Conservation (phyloP, 2,797 vertebrate species). For the Phataginus tetradactyla region DNA sequence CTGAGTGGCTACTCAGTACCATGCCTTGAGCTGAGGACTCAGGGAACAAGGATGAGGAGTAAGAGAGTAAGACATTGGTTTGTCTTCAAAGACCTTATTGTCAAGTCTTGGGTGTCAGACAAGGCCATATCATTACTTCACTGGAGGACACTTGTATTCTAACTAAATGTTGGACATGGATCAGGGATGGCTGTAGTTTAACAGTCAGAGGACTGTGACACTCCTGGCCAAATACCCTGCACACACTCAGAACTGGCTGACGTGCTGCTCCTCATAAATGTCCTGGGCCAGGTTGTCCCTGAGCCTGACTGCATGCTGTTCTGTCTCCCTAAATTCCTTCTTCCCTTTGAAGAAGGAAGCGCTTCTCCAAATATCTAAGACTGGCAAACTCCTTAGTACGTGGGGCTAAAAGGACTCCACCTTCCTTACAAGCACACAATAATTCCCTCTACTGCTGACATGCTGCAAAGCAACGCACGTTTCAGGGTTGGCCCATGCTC, state of each 20-base stretch:
- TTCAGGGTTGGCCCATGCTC: not conserved
- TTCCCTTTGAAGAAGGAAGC: not conserved
- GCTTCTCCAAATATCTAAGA: not conserved
- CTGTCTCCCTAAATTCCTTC: not conserved
- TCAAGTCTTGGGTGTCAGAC: not conserved
- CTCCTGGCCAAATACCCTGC: not conserved
- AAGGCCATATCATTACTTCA: not conserved
- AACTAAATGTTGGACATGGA: not conserved
- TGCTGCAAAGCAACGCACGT: not conserved
- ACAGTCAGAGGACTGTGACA: not conserved
- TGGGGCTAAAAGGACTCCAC: not conserved
- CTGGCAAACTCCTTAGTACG: not conserved
- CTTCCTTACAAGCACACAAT: not conserved
- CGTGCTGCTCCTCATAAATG: not conserved
- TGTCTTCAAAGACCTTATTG: not conserved
- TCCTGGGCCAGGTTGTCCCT: not conserved
- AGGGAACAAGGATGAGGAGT: not conserved
- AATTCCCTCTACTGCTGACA: not conserved
- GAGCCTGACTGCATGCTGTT: not conserved
- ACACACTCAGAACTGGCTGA: not conserved
- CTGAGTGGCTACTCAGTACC: not conserved
- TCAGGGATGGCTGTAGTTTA: not conserved
- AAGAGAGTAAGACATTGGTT: not conserved
- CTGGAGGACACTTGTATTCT: not conserved
- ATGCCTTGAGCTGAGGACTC: not conserved